A percentile compares a stretch with the other conserved stretches of the same genome.
These are phyloP conservation scores for Crypturellus tataupa DNA, from an alignment of 2,797 vertebrate genomes.

Conservation along the genomic window DNA sequence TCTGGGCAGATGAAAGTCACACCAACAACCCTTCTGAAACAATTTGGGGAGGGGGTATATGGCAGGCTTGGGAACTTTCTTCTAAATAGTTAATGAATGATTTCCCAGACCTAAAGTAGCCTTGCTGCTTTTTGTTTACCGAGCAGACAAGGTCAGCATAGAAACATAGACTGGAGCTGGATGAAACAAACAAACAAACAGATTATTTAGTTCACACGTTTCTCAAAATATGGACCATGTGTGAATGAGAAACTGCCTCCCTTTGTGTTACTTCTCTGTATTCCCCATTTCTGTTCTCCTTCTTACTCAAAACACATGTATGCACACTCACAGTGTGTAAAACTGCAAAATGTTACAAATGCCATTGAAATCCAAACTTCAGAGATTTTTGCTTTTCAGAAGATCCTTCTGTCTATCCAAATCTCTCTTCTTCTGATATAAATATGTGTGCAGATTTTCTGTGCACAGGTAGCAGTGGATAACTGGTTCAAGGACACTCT, in stretches of 20 bases:
- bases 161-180: background rate
- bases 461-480: background rate
- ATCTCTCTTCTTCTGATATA: background rate
- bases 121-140: background rate
- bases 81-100: background rate
- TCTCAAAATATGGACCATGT: background rate
- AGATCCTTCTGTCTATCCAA: background rate
- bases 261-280: background rate
- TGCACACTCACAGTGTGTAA: background rate
- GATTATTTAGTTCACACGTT: background rate
- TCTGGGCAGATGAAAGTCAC: background rate
- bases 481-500: background rate
- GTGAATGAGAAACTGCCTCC: background rate
- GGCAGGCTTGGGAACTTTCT: background rate
- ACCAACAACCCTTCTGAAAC: background rate
- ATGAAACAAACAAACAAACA: background rate
- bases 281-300: background rate
- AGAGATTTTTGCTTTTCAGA: background rate
- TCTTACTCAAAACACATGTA: rapidly evolving
- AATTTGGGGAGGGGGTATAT: background rate
- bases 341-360: background rate
- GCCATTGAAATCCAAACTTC: background rate
- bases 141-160: background rate
- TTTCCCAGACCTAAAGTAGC: background rate
- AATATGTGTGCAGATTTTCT: background rate